Evolutionary conservation across 2,888 invertebrate genomes (phyloP).

Genomic region (Blastobasis adustella): DNA sequence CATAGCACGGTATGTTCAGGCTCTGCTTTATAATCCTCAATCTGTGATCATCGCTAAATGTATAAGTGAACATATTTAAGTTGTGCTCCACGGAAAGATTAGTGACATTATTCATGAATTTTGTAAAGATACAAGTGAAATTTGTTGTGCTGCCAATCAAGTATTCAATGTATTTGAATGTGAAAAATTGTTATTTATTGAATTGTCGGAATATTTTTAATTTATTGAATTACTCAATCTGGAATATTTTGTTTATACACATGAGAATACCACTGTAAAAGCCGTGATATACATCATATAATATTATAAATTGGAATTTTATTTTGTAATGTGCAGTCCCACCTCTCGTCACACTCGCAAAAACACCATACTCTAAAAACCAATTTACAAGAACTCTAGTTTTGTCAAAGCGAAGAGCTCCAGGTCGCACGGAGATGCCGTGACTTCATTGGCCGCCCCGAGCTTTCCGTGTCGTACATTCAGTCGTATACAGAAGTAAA

Average conservation of each 20-base stretch:
- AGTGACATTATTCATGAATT: slow-evolving; percentile 35
- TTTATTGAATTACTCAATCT: slow-evolving; percentile 66
- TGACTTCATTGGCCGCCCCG: too few species aligned
- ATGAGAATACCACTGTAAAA: slow-evolving; percentile 72
- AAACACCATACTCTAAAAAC: too few species aligned
- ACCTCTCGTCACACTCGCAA: too few species aligned
- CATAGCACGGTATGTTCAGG: slow-evolving; percentile 72
- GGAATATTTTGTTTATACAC: slow-evolving; percentile 67
- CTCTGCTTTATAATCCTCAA: slow-evolving; percentile 72
- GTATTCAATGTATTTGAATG: slow-evolving; percentile 54
- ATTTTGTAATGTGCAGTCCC: slow-evolving; percentile 27
- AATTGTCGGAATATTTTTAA: slow-evolving; percentile 65
- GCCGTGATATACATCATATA: slow-evolving; percentile 74
- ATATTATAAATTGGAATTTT: slow-evolving; percentile 65
- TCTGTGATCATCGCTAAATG: slow-evolving; percentile 73
- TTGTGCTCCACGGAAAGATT: slow-evolving; percentile 52
- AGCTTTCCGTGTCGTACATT: too few species aligned
- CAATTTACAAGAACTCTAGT: too few species aligned
- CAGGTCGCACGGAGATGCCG: too few species aligned
- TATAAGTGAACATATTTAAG: slow-evolving; percentile 66
- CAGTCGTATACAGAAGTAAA: too few species aligned
- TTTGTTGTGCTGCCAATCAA: slow-evolving; percentile 49
- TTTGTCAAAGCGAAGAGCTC: too few species aligned
- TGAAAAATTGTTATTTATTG: slow-evolving; percentile 69
- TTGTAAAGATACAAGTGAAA: slow-evolving; percentile 10